Evolutionary conservation across 2,797 vertebrate species (phyloP).

Genomic region (Typhlichthys subterraneus): DNA sequence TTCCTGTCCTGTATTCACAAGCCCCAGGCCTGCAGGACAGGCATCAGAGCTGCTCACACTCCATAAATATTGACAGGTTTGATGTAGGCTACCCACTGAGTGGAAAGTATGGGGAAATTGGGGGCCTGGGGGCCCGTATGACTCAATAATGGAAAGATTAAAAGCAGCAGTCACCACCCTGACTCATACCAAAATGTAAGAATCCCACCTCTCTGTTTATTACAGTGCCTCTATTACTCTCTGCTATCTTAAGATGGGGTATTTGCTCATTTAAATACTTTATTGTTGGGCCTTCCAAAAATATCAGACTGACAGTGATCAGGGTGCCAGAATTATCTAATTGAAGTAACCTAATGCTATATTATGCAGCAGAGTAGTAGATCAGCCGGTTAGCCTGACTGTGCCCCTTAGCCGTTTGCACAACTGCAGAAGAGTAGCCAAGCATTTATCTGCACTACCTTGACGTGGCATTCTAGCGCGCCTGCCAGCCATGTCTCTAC

Average conservation of each 20-base stretch:
- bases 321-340: conserved; percentile 46
- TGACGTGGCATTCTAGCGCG: conserved; percentile 33
- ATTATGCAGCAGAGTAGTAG: conserved; percentile 33
- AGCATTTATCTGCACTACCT: conserved; percentile 19
- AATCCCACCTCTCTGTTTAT: conserved; percentile 26
- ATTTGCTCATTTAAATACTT: conserved; percentile 80
- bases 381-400: conserved; percentile 38
- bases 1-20: conserved; percentile 32
- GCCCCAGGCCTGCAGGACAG: conserved; percentile 54
- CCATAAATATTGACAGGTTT: conserved; percentile 86
- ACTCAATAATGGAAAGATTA: conserved; percentile 86
- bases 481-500: conserved; percentile 71
- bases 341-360: conserved; percentile 39
- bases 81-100: conserved; percentile 71
- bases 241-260: conserved; percentile 70
- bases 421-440: conserved; percentile 11
- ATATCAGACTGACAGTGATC: conserved; percentile 42
- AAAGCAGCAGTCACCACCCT: conserved; percentile 67
- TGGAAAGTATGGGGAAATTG: conserved; percentile 77
- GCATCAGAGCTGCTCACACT: conserved; percentile 62
- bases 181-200: conserved; percentile 31
- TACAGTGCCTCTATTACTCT: conserved; percentile 36
- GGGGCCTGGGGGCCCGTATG: conserved; percentile 66
- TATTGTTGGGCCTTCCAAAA: conserved; percentile 66
- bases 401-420: conserved; percentile 43